Conservation (phyloP, 2,113 vertebrate genomes). For the Peromyscus californicus region DNA sequence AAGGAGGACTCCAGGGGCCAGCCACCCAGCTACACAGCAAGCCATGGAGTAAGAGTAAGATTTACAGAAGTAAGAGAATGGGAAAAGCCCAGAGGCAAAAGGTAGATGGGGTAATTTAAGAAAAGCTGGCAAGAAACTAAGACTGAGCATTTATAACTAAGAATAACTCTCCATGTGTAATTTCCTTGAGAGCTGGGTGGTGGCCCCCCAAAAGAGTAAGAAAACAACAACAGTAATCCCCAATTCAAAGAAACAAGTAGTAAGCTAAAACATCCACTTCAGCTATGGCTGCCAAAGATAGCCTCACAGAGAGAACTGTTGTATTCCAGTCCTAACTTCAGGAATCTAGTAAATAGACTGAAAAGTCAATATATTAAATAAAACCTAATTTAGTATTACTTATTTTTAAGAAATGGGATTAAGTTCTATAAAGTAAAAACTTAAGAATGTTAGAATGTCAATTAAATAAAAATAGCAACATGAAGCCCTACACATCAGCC, state of each 20-base stretch:
- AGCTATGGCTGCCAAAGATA: constrained; percentile 79
- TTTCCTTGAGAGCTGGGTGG: no score
- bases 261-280: constrained; percentile 86
- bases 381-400: constrained; percentile 72
- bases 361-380: constrained; percentile 79
- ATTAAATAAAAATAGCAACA: constrained; percentile 29
- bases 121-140: no score
- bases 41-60: no score
- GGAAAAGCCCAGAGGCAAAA: no score
- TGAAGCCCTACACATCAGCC: not conserved
- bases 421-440: constrained; percentile 56
- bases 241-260: constrained; percentile 71
- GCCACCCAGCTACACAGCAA: no score
- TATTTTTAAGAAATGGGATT: not conserved
- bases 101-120: no score
- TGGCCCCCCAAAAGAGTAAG: no score
- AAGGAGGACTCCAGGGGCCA: no score
- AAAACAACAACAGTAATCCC: constrained; percentile 33
- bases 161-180: no score
- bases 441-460: not conserved
- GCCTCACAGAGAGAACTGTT: constrained; percentile 81
- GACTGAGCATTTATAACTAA: no score
- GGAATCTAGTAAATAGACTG: constrained; percentile 80
- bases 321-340: constrained; percentile 83
- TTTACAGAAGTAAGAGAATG: no score